A percentile compares a stretch with the other conserved stretches of the same genome.
Evolutionary conservation across 2,888 invertebrate species (phyloP).

Genomic region (Noctua comes): DNA sequence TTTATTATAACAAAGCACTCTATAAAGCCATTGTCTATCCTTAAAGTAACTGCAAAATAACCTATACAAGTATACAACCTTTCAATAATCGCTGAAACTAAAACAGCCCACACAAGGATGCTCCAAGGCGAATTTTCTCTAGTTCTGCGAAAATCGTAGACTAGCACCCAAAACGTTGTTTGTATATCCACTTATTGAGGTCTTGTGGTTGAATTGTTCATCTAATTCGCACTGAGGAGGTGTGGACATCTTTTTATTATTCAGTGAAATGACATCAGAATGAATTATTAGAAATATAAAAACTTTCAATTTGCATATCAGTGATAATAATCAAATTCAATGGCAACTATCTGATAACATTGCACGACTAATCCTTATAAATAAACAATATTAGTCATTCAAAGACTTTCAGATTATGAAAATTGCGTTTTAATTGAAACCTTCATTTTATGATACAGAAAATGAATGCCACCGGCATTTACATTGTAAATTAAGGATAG

Average conservation of each 20-base stretch:
- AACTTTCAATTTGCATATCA: slow-evolving; percentile 20
- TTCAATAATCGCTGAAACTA: neutral
- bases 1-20: neutral
- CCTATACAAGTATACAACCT: neutral
- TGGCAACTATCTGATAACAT: slow-evolving; percentile 4
- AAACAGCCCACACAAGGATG: too few relatives aligned
- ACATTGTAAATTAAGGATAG: slow-evolving; percentile 24
- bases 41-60: neutral
- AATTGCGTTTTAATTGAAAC: slow-evolving; percentile 35
- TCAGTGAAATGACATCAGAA: neutral
- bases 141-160: neutral
- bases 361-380: slow-evolving; percentile 12
- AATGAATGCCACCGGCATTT: slow-evolving; percentile 44
- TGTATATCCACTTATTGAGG: neutral
- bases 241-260: neutral
- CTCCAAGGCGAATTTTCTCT: neutral
- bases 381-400: neutral
- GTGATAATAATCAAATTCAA: slow-evolving; percentile 10
- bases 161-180: neutral
- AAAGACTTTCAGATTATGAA: neutral
- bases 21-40: neutral
- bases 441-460: slow-evolving; percentile 15
- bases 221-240: neutral
- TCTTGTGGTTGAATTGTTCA: neutral
- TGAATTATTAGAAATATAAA: neutral